Conservation (phyloP, 2,888 invertebrate genomes). For the Proisotoma minuta region DNA sequence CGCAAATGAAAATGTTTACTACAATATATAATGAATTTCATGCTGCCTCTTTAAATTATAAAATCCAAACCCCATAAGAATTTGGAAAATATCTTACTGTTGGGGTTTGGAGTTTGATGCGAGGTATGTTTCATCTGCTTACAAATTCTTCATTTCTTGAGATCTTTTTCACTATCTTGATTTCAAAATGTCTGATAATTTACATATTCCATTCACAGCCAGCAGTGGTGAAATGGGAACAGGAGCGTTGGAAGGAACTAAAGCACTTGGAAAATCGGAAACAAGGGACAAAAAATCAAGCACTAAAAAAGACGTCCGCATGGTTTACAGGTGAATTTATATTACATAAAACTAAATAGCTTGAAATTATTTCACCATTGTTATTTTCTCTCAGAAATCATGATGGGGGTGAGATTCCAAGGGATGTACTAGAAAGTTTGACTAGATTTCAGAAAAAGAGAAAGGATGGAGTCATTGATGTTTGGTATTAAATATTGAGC, state of each 20-base stretch:
- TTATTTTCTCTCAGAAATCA: constrained; percentile 32
- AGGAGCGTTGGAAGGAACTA: constrained; percentile 15
- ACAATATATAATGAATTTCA: no score
- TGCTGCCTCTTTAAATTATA: not conserved
- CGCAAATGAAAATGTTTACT: not conserved
- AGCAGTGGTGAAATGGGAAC: constrained; percentile 42
- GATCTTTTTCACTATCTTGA: no score
- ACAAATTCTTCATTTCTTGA: not conserved
- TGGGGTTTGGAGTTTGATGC: constrained; percentile 45
- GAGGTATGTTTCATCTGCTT: constrained; percentile 32
- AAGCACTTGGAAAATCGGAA: constrained; percentile 22
- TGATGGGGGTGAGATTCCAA: constrained; percentile 60
- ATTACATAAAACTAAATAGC: no score
- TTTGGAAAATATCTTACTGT: constrained; percentile 47
- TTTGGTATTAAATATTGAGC: constrained; percentile 59
- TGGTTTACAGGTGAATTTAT: constrained; percentile 37
- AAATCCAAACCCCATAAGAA: constrained; percentile 29
- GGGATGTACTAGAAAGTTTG: constrained; percentile 64
- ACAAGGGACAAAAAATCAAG: constrained; percentile 29
- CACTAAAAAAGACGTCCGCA: constrained; percentile 28
- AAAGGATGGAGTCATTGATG: constrained; percentile 77
- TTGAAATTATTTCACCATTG: no score
- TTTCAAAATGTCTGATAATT: not conserved
- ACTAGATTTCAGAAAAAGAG: constrained; percentile 73
- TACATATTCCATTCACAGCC: constrained; percentile 27